These are phyloP conservation scores for Campylomormyrus tamandua DNA, from an alignment of 2,113 vertebrate species.

Conservation along the genomic window DNA sequence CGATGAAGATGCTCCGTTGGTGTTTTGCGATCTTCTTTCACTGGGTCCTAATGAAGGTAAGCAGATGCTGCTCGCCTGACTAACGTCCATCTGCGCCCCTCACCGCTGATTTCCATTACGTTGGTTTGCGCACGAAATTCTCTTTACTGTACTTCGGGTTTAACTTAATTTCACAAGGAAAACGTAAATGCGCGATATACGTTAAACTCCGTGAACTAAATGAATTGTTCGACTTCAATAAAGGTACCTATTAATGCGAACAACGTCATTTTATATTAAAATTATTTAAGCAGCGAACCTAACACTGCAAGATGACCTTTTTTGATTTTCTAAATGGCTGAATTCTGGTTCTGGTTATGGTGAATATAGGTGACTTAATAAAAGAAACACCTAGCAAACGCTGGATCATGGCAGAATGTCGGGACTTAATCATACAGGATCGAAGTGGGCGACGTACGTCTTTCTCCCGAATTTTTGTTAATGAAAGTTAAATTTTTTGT, in stretches of 20 bases:
- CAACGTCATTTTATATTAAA: not conserved
- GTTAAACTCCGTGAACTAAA: not conserved
- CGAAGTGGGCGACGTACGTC: not conserved
- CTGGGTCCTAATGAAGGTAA: not conserved
- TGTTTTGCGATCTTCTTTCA: not conserved
- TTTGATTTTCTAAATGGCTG: not conserved
- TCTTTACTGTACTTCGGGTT: not conserved
- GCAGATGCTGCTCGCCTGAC: not conserved
- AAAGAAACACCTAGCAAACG: not conserved
- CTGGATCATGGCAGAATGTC: not conserved
- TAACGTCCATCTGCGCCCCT: not conserved
- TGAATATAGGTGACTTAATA: not conserved
- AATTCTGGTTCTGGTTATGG: not conserved
- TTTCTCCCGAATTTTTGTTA: not conserved
- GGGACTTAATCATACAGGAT: not conserved
- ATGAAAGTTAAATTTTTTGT: not conserved
- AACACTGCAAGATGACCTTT: not conserved
- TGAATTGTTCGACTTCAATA: not conserved
- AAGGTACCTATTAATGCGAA: not conserved
- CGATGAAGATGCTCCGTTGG: not conserved
- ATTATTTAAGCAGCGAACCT: not conserved
- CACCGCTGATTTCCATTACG: not conserved
- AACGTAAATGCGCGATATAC: not conserved
- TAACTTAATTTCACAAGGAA: not conserved
- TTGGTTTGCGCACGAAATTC: not conserved